phyloP scores from a whole-genome alignment of 2,888 invertebrate species.

The Apamea sordens region DNA sequence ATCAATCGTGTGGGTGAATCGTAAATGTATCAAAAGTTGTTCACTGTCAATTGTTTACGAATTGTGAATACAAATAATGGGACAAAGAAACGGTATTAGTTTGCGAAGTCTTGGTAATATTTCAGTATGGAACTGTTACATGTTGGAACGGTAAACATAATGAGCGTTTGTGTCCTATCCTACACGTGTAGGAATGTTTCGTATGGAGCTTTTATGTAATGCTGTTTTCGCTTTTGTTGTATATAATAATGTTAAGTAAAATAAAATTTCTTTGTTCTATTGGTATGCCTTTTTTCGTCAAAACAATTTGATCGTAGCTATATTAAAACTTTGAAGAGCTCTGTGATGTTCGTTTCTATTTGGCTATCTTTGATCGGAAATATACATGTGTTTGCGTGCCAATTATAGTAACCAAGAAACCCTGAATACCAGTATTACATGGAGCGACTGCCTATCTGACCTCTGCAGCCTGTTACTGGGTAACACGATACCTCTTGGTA shows the following conservation, averaged over 20 bases:
- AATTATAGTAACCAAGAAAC: not conserved
- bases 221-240: not conserved
- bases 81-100: slow-evolving; percentile 56
- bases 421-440: no score
- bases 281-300: not conserved
- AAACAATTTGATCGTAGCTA: not conserved
- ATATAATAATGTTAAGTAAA: not conserved
- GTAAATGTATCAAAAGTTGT: slow-evolving; percentile 66
- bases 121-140: slow-evolving; percentile 21
- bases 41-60: slow-evolving; percentile 67
- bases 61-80: slow-evolving; percentile 70
- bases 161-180: slow-evolving; percentile 13
- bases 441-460: not conserved
- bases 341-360: not conserved
- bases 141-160: slow-evolving; percentile 35
- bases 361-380: not conserved
- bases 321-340: not conserved
- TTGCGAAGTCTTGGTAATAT: slow-evolving; percentile 29
- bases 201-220: slow-evolving; percentile 16
- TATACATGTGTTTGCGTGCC: not conserved
- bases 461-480: not conserved
- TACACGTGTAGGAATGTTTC: slow-evolving; percentile 11
- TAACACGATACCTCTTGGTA: not conserved
- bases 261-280: slow-evolving; percentile 11
- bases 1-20: slow-evolving; percentile 55